phyloP scores from a whole-genome alignment of 30 jellyfish, hydroid and myxozoan genomes.

The Rhopilema esculentum region DNA sequence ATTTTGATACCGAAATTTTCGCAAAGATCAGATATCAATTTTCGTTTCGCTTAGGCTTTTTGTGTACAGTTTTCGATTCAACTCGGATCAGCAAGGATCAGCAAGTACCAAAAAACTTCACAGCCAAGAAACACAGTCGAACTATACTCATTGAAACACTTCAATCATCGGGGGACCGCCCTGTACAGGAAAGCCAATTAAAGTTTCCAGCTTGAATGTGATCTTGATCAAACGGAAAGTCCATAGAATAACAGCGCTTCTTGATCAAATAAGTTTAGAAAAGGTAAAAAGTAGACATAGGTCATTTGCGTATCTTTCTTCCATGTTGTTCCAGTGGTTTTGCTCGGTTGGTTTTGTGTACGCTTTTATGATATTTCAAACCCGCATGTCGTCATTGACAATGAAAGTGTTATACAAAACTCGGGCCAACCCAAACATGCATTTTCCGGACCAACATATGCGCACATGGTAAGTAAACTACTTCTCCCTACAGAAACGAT shows the following conservation, averaged over 20 bases:
- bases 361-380: neutral
- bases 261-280: neutral
- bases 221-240: neutral
- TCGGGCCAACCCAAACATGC: neutral
- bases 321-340: neutral
- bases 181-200: neutral
- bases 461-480: no score
- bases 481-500: no score
- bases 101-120: neutral
- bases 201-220: neutral
- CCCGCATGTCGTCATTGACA: constrained; percentile 23
- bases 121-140: neutral
- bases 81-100: no score
- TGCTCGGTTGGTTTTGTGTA: neutral
- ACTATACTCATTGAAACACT: neutral
- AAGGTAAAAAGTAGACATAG: neutral
- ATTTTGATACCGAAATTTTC: neutral
- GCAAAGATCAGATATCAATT: no score
- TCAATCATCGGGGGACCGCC: neutral
- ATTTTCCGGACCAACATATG: neutral
- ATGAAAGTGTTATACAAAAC: neutral
- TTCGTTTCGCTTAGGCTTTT: no score
- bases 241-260: neutral
- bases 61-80: no score
- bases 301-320: no score